Percentiles rank a stretch among this genome's conserved stretches.
Evolutionary conservation across 2,113 vertebrate species (phyloP).

Genomic region (Bubo bubo): DNA sequence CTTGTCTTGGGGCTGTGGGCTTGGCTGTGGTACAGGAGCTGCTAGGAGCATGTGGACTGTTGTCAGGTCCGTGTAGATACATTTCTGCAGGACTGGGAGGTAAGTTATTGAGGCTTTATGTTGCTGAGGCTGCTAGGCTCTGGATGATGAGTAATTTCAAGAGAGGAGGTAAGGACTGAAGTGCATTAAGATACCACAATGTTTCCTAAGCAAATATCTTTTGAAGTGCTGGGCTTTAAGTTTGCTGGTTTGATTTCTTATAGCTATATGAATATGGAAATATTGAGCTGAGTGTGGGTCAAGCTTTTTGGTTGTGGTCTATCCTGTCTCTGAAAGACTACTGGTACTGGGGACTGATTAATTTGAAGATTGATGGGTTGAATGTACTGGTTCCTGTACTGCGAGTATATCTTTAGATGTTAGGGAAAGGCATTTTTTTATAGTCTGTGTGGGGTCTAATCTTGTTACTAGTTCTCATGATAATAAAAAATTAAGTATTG

Average conservation of each 20-base stretch:
- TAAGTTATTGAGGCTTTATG: background rate
- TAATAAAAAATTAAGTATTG: background rate
- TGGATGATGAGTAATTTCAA: background rate
- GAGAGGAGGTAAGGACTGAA: background rate
- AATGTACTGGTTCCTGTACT: fast-evolving
- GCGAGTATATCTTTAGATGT: background rate
- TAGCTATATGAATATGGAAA: too few species aligned
- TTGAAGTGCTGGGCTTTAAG: background rate
- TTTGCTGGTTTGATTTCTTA: background rate
- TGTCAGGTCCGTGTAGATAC: fast-evolving
- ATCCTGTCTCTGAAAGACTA: background rate
- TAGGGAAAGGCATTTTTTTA: background rate
- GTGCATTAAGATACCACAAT: background rate
- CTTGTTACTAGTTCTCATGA: background rate
- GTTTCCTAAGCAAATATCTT: background rate
- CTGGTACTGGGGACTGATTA: background rate
- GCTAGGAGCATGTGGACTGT: fast-evolving
- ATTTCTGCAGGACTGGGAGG: fast-evolving
- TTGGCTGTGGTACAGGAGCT: fast-evolving
- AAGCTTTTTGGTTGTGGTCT: background rate
- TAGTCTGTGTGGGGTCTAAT: background rate
- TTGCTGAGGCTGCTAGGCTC: fast-evolving
- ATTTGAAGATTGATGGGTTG: background rate
- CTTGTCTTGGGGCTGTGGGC: fast-evolving
- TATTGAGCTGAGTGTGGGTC: background rate